phyloP scores from a whole-genome alignment of 1,140 invertebrate species.

The Ceratina australensis region DNA sequence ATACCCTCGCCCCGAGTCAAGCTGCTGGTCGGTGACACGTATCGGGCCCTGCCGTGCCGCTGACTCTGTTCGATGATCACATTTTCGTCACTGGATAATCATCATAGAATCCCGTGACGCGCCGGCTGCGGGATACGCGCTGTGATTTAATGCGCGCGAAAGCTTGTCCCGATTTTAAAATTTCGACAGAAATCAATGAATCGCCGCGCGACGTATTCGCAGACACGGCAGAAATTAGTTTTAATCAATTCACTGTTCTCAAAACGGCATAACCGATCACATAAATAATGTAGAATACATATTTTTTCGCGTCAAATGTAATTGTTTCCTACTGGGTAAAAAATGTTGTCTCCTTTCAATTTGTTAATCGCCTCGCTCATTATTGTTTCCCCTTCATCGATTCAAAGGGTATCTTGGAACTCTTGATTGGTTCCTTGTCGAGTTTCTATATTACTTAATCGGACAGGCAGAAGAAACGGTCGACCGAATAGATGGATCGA shows the following conservation, averaged over 20 bases:
- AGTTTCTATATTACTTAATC: background rate
- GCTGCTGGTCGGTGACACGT: conserved; percentile 37
- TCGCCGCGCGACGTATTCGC: too few species aligned
- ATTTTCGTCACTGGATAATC: conserved; percentile 41
- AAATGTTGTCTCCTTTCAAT: too few species aligned
- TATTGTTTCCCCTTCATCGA: background rate
- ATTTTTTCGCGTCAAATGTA: background rate
- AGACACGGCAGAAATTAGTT: too few species aligned
- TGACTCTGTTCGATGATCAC: conserved; percentile 42
- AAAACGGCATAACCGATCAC: too few species aligned
- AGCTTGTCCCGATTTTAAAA: too few species aligned
- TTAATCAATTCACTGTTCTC: too few species aligned
- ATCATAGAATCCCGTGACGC: conserved; percentile 37
- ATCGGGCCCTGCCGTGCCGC: conserved; percentile 9
- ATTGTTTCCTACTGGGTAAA: background rate
- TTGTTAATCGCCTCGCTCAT: background rate
- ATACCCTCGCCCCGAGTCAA: conserved; percentile 18
- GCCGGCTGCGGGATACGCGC: background rate
- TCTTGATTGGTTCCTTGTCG: conserved; percentile 12
- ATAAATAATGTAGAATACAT: too few species aligned
- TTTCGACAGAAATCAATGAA: too few species aligned
- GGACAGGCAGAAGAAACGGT: background rate
- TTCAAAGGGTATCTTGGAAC: background rate
- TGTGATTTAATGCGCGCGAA: too few species aligned
- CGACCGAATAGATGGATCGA: conserved; percentile 8